phyloP scores from a whole-genome alignment of 2,797 vertebrate species.

The Nyctalus aviator region DNA sequence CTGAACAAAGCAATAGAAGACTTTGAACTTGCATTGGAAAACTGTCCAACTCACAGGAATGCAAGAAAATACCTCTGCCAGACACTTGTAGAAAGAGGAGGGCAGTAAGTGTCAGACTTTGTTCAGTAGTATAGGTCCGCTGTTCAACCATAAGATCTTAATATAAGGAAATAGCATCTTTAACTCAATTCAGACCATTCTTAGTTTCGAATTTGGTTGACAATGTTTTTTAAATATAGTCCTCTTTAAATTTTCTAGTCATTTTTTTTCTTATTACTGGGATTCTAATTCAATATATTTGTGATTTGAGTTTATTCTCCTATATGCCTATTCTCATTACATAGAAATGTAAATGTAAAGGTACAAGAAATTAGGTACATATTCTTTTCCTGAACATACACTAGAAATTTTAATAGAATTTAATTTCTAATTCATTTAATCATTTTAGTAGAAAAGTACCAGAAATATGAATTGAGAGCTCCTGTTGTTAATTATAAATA shows the following conservation, averaged over 20 bases:
- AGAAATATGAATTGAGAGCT: constrained; percentile 19
- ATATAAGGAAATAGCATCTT: background rate
- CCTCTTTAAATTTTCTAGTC: background rate
- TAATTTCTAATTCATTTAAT: constrained; percentile 31
- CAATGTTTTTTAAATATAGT: background rate
- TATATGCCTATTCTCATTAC: constrained; percentile 4
- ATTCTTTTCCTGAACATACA: background rate
- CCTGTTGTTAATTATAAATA: constrained; percentile 28
- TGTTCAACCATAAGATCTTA: background rate
- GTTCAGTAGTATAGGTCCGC: background rate
- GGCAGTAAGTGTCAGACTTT: constrained; percentile 91
- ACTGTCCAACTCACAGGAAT: constrained; percentile 96
- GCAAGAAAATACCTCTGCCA: constrained; percentile 99
- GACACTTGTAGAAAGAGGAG: constrained; percentile 96
- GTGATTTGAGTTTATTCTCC: constrained; percentile 12
- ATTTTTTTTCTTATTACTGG: background rate
- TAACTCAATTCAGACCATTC: background rate
- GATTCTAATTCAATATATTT: background rate
- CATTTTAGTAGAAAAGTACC: background rate
- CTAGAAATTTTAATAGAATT: constrained; percentile 11
- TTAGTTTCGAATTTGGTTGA: constrained; percentile 19
- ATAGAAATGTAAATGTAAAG: constrained; percentile 40
- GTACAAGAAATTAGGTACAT: constrained; percentile 2
- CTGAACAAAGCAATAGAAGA: constrained; percentile 96
- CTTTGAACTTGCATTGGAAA: constrained; percentile 95